Evolutionary conservation across 2,113 vertebrate genomes (phyloP).

Genomic region (Glaucidium brasilianum): DNA sequence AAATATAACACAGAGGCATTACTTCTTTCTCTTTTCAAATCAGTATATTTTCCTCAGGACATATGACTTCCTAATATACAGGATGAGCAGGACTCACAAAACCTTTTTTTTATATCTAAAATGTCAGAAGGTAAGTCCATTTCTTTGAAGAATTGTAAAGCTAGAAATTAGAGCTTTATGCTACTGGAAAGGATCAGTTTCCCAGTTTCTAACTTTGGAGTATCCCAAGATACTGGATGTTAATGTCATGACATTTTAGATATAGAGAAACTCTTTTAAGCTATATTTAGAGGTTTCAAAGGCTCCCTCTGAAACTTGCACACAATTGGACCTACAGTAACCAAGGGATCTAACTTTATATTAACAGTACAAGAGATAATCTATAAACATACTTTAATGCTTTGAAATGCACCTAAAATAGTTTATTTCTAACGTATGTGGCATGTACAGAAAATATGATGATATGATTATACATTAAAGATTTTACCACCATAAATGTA

Average conservation of each 20-base stretch:
- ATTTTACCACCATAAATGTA: constrained; percentile 3
- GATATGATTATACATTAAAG: constrained; percentile 31
- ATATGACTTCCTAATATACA: background rate
- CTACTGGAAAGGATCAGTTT: constrained; percentile 30
- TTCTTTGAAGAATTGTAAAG: background rate
- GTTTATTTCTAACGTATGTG: background rate
- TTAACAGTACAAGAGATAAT: background rate
- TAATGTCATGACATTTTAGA: constrained; percentile 69
- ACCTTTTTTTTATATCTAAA: background rate
- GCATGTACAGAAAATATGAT: background rate
- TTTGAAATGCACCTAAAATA: background rate
- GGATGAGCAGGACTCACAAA: background rate
- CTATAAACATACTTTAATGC: constrained; percentile 28
- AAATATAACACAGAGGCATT: background rate
- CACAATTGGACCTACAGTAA: constrained; percentile 10
- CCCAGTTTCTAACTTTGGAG: constrained; percentile 47
- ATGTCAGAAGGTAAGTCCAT: constrained; percentile 10
- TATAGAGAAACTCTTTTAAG: constrained; percentile 58
- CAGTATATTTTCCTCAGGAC: background rate
- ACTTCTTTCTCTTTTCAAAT: background rate
- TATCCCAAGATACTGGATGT: constrained; percentile 49
- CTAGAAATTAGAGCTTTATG: constrained; percentile 33
- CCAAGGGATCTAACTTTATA: background rate
- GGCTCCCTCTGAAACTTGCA: constrained; percentile 11
- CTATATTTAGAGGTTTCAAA: constrained; percentile 59